Base-by-base conservation (phyloP, 2,888 invertebrate genomes). In the Latheticus oryzae region DNA sequence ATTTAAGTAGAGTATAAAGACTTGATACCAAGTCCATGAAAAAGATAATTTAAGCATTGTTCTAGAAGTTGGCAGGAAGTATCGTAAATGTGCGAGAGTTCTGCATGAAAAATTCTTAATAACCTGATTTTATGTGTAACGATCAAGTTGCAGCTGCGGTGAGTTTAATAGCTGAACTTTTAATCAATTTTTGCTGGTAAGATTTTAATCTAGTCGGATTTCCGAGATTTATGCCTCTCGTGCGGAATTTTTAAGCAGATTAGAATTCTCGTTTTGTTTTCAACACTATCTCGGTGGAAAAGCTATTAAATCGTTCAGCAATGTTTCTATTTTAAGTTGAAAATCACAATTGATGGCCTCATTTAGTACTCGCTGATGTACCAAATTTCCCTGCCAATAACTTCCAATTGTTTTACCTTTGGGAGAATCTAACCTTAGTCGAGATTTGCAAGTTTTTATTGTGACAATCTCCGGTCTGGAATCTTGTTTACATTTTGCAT, bases 381-480 rank as follows among this genome's bases (percentile, higher is more conserved):
- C 33, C 35, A 15, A 24, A 47, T 47, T 47, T 35, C 4, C 24
- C 3, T 13, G 35, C 19, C 35, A 35, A 47, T 47, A 47, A 47
- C 33, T 47, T 35, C n/a, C 33, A 47, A 23, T 47, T 47, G 32
- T 47, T 35, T 26, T 26, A 35, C 24, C 48, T 37, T 26, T 3
- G 45, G 30, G 35, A 37, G 23, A 21, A 54, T 61, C 60, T 45
- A 54, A 61, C 55, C n/a, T 61, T 38, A 19, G 23, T 19, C 35
- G 33, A 43, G 58, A 58, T 62, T 58, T 61, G 52, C 54, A 59
- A 54, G 59, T 52, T 63, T 63, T 62, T 62, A 58, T 47, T 23
- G 54, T 50, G 50, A 58, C 61, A 61, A 61, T 61, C 52, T 60
- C 51, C 62, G 38, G 51, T 32, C 42, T 43, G 33, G 35, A 45